Evolutionary conservation across 1,140 invertebrate species (phyloP), one percentile per base, ranked within the genome.

Genomic region (Psix sp.): DNA sequence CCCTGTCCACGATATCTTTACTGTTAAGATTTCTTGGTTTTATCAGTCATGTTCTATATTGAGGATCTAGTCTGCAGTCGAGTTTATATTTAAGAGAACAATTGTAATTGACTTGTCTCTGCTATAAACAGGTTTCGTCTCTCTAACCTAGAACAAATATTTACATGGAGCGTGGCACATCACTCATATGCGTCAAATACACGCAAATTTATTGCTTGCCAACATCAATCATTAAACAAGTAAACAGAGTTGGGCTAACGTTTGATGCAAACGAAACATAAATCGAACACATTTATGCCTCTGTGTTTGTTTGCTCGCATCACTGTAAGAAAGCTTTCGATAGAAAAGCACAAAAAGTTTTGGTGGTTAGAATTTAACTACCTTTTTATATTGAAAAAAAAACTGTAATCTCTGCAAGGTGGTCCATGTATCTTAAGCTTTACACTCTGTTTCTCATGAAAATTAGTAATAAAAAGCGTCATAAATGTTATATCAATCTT

Each of bases 181-280:
- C 45, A 24, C 13, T 60, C 36, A 60, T 60, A 49, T 9, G 49
- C 39, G 59, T 51, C 59, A 63, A 51, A 52, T 31, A 26, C 33
- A 52, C 43, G 51, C 52, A 14, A 52, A 63, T 63, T 63, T 63
- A 52, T 65, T 65, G 48, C 39, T 65, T 65, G 60, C 54, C 48
- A 45, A 46, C 60, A 54, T 52, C 60, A 38, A 65, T 65, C 48
- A 65, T 65, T 42, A 17, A 16, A 24, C 46, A 62, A 51, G 38
- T 17, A 51, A n/a, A n/a, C n/a, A n/a, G n/a, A n/a, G 21, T 24
- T 24, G 21, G 4, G 31, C 45, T 15, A 31, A 60, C 31, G 16
- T 33, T 24, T 1, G n/a, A 18, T 15, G 6, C 42, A 20, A 48
- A 60, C 40, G 17, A 45, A 57, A 42, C 24, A n/a, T n/a, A n/a